Conservation (phyloP, 2,888 invertebrate species). For the Lasioglossum calceatum region DNA sequence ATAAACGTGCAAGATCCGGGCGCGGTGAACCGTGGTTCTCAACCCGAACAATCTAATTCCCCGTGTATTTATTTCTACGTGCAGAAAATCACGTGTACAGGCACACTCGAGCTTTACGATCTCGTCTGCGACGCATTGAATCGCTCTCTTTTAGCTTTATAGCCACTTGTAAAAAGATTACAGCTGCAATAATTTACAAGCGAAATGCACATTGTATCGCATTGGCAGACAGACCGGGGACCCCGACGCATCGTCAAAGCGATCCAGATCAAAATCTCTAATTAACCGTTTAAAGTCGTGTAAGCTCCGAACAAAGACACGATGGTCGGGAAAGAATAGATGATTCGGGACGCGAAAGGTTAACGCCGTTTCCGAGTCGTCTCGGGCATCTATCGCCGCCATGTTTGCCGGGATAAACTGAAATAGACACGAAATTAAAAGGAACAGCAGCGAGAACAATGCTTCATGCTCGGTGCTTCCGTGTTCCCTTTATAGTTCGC, state of each 20-base stretch:
- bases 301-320: neutral
- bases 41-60: neutral
- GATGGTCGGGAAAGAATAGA: neutral
- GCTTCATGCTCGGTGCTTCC: neutral
- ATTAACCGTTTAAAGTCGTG: neutral
- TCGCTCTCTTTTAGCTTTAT: neutral
- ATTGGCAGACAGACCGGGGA: conserved; percentile 29
- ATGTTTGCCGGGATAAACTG: neutral
- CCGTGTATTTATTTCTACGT: neutral
- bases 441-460: conserved; percentile 3
- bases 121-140: neutral
- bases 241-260: neutral
- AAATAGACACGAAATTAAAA: conserved; percentile 4
- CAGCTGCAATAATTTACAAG: neutral
- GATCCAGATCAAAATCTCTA: neutral
- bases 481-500: conserved; percentile 14
- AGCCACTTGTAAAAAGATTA: conserved; percentile 7
- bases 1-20: neutral
- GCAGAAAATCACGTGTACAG: neutral
- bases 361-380: neutral
- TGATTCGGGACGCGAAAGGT: neutral
- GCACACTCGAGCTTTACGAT: neutral
- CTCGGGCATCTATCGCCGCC: neutral
- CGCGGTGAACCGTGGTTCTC: neutral
- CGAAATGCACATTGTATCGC: neutral